phyloP scores from a whole-genome alignment of 2,113 vertebrate genomes.

The Vireo altiloquus region DNA sequence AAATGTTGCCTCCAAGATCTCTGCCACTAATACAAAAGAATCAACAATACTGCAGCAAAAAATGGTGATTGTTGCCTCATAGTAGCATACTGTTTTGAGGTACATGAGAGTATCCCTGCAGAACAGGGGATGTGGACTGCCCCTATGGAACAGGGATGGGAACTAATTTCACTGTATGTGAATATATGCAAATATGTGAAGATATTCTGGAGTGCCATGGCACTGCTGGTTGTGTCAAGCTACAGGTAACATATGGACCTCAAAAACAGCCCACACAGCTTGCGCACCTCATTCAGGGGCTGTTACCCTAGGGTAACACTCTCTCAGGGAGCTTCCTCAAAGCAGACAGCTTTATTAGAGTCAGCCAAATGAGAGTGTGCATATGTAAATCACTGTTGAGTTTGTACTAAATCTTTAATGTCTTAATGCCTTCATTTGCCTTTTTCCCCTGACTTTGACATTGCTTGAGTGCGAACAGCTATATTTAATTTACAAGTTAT shows the following conservation, averaged over 20 bases:
- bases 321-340: background rate
- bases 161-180: background rate
- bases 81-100: background rate
- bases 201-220: background rate
- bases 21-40: background rate
- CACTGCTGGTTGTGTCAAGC: background rate
- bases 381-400: background rate
- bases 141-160: background rate
- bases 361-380: background rate
- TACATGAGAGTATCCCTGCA: background rate
- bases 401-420: slow-evolving; percentile 3
- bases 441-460: background rate
- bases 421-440: slow-evolving; percentile 16
- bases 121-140: background rate
- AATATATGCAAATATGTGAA: background rate
- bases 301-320: background rate
- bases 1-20: background rate
- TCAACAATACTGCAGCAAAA: background rate
- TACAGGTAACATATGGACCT: background rate
- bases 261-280: background rate
- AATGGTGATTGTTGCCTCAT: background rate
- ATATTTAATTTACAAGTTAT: slow-evolving; percentile 49
- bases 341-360: background rate
- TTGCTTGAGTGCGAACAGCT: background rate
- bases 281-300: background rate